Percentiles rank a stretch among this genome's conserved stretches.
phyloP scores from a whole-genome alignment of 2,888 invertebrate species.

The Heliothis peltigera region DNA sequence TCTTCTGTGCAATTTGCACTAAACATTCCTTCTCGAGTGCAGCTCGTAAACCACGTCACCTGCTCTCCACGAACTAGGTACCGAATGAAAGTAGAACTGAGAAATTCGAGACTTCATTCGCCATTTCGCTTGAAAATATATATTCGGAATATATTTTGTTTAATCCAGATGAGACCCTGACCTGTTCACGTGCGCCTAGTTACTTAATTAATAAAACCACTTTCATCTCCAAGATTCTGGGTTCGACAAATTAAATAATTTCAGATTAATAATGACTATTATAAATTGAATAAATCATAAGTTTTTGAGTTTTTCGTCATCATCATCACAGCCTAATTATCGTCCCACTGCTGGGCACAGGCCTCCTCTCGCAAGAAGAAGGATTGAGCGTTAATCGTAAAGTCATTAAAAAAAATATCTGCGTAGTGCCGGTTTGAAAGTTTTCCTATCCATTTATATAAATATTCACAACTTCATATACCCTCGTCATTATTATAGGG shows the following conservation, averaged over 20 bases:
- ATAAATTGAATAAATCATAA: not conserved
- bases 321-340: too few relatives aligned
- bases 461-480: not conserved
- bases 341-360: too few relatives aligned
- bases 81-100: constrained; percentile 57
- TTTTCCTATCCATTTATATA: not conserved
- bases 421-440: too few relatives aligned
- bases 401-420: too few relatives aligned
- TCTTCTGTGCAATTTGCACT: constrained; percentile 73
- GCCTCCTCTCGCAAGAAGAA: too few relatives aligned
- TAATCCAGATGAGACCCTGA: constrained; percentile 35
- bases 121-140: constrained; percentile 55
- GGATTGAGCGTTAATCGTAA: too few relatives aligned
- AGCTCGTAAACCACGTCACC: constrained; percentile 75
- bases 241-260: constrained; percentile 32
- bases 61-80: constrained; percentile 55
- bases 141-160: constrained; percentile 45
- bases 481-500: not conserved
- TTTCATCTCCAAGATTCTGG: constrained; percentile 45
- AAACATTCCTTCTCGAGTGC: constrained; percentile 73
- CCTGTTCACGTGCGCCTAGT: constrained; percentile 28
- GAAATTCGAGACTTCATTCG: constrained; percentile 60
- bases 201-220: constrained; percentile 49
- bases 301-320: too few relatives aligned
- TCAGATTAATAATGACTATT: constrained; percentile 2